Evolutionary conservation across 2,888 invertebrate genomes (phyloP).

Genomic region (Priocnemis perturbator): DNA sequence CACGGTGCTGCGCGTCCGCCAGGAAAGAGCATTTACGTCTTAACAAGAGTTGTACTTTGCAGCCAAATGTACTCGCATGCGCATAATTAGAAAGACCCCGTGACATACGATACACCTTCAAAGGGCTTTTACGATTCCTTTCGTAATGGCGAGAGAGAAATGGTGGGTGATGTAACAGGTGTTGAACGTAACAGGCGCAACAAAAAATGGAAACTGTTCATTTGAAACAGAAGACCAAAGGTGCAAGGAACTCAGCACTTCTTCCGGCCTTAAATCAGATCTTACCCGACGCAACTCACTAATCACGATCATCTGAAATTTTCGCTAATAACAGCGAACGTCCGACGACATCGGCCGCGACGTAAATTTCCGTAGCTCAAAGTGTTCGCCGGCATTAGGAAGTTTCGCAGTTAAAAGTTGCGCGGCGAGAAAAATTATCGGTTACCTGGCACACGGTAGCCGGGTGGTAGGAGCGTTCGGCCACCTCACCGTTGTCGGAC

Average conservation of each 20-base stretch:
- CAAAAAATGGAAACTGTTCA: too few species aligned
- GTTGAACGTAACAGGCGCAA: not conserved
- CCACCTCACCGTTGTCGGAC: slow-evolving; percentile 12
- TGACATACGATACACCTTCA: not conserved
- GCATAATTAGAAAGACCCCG: slow-evolving; percentile 24
- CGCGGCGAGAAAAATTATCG: not conserved
- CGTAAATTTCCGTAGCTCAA: not conserved
- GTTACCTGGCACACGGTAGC: slow-evolving; percentile 3
- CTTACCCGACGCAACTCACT: too few species aligned
- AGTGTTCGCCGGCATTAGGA: not conserved
- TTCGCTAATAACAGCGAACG: not conserved
- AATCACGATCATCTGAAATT: too few species aligned
- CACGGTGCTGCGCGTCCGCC: slow-evolving; percentile 20
- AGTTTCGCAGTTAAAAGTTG: too few species aligned
- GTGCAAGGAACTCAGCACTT: too few species aligned
- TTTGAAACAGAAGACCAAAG: too few species aligned
- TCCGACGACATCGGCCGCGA: not conserved
- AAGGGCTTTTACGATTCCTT: not conserved
- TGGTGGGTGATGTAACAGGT: slow-evolving; percentile 20
- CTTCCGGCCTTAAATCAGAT: too few species aligned
- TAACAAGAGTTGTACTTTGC: slow-evolving; percentile 35
- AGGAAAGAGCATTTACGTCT: slow-evolving; percentile 33
- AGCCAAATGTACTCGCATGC: slow-evolving; percentile 20
- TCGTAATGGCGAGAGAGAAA: not conserved
- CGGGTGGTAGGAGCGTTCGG: slow-evolving; percentile 12